Evolutionary conservation across 2,797 vertebrate species (phyloP), one percentile per base, ranked within the genome.

Genomic region (Tinamus major): DNA sequence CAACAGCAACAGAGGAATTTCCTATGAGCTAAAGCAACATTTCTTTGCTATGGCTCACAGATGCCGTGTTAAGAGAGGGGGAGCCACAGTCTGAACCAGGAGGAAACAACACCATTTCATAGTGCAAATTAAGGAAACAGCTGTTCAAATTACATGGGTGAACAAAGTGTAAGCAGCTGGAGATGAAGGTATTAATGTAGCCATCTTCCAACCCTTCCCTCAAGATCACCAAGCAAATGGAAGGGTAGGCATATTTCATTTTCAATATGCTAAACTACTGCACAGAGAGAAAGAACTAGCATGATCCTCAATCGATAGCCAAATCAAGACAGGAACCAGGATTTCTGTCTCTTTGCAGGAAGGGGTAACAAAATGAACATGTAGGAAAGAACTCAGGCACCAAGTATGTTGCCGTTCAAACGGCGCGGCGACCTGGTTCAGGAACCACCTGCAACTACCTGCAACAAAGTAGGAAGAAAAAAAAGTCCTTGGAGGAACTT

Each of bases 71-170:
- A 67, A 67, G n/a, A 51, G 37, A 68, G 44, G 6, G 31, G 20
- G n/a, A 69, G 44, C 24, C 51, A 16, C 58, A 17, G 62, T 4
- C 70, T 15, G 65, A 17, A 7, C 9, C 31, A 63, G 78, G 39
- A 84, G 58, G 24, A 56, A 87, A 41, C 29, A 76, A 9, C 4
- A 7, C 2, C 23, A 82, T 67, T 86, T 74, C 2, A 2, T 18
- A 69, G 35, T 51, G 62, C 29, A 31, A 89, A 79, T 63, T 16
- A 61, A 42, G 61, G 68, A 56, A 92, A 85, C 48, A 83, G 79
- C 58, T 87, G 82, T 5, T 88, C 53, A 24, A 12, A 62, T 39
- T 55, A 59, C 68, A 59, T 10, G 37, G 76, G 51, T 27, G 79
- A 87, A 31, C 58, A 89, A 79, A 77, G 46, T 2, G 0, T 2